Base-by-base conservation (phyloP, 2,797 vertebrate genomes). In the Pseudomugil tenellus region DNA sequence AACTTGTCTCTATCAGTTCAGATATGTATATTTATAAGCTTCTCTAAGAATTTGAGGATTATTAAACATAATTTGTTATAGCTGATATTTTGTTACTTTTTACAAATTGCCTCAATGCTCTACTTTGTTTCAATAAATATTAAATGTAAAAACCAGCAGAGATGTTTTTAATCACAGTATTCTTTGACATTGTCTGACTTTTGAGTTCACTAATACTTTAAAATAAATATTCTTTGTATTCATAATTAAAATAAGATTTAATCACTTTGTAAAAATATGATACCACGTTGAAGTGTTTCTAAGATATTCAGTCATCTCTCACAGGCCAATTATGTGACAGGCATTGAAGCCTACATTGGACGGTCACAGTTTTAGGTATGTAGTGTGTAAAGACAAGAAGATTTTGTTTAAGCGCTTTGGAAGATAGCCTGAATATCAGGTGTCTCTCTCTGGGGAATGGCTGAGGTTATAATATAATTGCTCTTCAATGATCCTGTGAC, bases 81-180 rank as follows among this genome's bases (percentile, higher is more conserved):
- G 89, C 87, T 87, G 83, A 88, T 91, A 87, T 93, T 92, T 91
- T 94, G 85, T 93, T 90, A 89, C 86, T 86, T 89, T 92, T 92
- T 92, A 89, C 78, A 87, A 89, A 91, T 92, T 92, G 85, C 86
- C 87, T 90, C 84, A 79, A 81, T 92, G 92, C 90, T 91, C 90
- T 92, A 88, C 89, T 93, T 92, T 93, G 88, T 91, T 93, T 92
- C 91, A 95, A 94, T 95, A 94, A 94, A 95, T 93, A 92, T 91
- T 86, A 89, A 92, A 87, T 87, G 77, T 91, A 89, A 92, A 46
- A 92, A 92, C 82, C 83, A 87, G 70, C 69, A 67, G 69, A 84
- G 53, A 79, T 55, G 76, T 78, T 60, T 77, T 80, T 48, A 63
- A 63, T 85, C 71, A 69, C 43, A 56, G 35, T 68, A 64, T 80